A percentile compares a stretch with the other conserved stretches of the same genome.
Conservation (phyloP, 2,113 vertebrate species). For the Erinaceus europaeus region DNA sequence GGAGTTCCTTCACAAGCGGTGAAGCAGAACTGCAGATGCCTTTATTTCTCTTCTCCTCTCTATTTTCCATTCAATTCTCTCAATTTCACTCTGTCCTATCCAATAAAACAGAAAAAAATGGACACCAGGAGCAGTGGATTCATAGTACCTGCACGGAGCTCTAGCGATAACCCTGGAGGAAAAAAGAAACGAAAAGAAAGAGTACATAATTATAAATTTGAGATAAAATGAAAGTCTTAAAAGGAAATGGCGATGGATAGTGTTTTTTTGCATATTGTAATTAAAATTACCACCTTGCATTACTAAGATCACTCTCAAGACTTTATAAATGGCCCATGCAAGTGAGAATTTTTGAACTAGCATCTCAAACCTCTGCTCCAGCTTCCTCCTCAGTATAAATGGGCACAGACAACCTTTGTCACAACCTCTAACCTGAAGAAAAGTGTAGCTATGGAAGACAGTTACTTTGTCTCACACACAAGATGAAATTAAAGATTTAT, state of each 20-base stretch:
- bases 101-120: too few species aligned
- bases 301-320: background rate
- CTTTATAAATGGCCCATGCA: background rate
- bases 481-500: conserved; percentile 1
- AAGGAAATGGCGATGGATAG: background rate
- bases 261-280: background rate
- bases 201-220: background rate
- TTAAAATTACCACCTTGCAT: background rate
- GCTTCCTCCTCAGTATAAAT: background rate
- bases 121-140: too few species aligned
- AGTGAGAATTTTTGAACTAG: background rate
- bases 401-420: background rate
- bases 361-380: background rate
- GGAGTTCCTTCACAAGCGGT: too few species aligned
- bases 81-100: too few species aligned
- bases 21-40: too few species aligned
- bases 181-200: background rate
- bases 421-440: background rate
- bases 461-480: background rate
- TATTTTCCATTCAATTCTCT: too few species aligned
- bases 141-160: too few species aligned
- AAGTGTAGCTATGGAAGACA: background rate
- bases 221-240: background rate
- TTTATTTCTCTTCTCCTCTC: too few species aligned
- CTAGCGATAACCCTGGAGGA: too few species aligned